Percentiles rank a stretch among this genome's conserved stretches.
Conservation (phyloP, 2,888 invertebrate genomes). For the Calephelis perditalis region DNA sequence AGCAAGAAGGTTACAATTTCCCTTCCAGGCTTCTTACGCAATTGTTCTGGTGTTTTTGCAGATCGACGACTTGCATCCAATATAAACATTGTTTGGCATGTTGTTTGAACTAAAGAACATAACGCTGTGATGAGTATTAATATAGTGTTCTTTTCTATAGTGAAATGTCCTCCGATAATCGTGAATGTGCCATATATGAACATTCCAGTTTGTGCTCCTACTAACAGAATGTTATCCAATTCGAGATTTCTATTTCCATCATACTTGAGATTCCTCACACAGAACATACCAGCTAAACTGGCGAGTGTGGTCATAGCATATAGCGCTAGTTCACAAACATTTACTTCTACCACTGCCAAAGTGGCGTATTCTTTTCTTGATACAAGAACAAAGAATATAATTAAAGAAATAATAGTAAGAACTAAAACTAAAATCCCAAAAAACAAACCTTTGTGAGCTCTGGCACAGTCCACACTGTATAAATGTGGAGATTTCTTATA, state of each 20-base stretch:
- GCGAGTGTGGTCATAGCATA: constrained; percentile 92
- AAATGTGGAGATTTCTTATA: constrained; percentile 92
- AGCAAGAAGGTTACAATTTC: constrained; percentile 95
- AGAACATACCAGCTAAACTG: constrained; percentile 91
- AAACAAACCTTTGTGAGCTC: constrained; percentile 95
- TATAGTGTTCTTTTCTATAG: constrained; percentile 87
- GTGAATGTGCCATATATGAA: constrained; percentile 96
- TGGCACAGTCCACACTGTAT: constrained; percentile 95
- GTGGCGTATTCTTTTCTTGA: constrained; percentile 88
- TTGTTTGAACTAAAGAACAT: constrained; percentile 92
- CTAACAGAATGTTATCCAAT: constrained; percentile 92
- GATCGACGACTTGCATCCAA: constrained; percentile 92
- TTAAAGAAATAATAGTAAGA: constrained; percentile 92
- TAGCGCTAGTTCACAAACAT: constrained; percentile 91
- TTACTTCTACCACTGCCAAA: constrained; percentile 92
- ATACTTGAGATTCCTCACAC: constrained; percentile 90
- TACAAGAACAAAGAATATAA: constrained; percentile 93
- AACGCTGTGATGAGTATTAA: constrained; percentile 90
- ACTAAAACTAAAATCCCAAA: constrained; percentile 93
- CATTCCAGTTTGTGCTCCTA: constrained; percentile 96
- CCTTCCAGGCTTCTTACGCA: constrained; percentile 92
- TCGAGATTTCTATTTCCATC: constrained; percentile 90
- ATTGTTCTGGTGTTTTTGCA: constrained; percentile 88
- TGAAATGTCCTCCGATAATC: constrained; percentile 95
- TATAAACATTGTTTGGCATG: constrained; percentile 94